These are phyloP conservation scores for Drosophila subquinaria DNA, from an alignment of 2,888 invertebrate genomes.

Conservation along the genomic window DNA sequence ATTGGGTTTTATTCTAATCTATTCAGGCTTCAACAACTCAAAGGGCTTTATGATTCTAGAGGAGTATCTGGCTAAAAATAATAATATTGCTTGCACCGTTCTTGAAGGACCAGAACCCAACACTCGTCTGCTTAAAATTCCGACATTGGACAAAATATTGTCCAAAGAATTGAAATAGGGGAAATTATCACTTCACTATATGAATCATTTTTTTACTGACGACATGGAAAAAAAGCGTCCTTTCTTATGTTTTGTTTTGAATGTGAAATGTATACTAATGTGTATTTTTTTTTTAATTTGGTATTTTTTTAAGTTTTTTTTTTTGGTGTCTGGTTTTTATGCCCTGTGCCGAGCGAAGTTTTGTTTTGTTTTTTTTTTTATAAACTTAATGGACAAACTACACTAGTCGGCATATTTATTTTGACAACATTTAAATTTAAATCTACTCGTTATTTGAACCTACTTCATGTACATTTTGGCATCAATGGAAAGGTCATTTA, in stretches of 20 bases:
- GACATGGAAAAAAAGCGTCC: conserved; percentile 8
- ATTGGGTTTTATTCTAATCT: background rate
- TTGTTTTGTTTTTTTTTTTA: too few species aligned
- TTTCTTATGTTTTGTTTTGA: conserved; percentile 1
- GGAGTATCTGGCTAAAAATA: conserved; percentile 1
- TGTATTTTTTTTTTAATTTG: background rate
- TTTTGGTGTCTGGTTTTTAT: background rate
- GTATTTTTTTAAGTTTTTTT: background rate
- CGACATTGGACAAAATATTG: conserved; percentile 41
- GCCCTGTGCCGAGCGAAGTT: too few species aligned
- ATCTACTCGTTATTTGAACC: too few species aligned
- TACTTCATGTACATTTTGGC: too few species aligned
- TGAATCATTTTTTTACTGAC: conserved; percentile 5
- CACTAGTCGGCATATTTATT: too few species aligned
- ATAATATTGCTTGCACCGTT: conserved; percentile 28
- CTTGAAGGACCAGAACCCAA: conserved; percentile 43
- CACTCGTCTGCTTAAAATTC: conserved; percentile 45
- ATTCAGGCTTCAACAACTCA: conserved; percentile 51
- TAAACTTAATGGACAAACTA: too few species aligned
- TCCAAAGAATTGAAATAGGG: background rate
- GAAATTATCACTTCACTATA: background rate
- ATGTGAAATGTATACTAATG: background rate
- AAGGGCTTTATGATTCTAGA: conserved; percentile 46
- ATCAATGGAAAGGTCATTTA: too few species aligned
- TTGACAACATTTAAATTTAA: too few species aligned